Percentiles rank a stretch among this genome's conserved stretches.
phyloP scores from a whole-genome alignment of 2,113 vertebrate species.

The Hippolais icterina region DNA sequence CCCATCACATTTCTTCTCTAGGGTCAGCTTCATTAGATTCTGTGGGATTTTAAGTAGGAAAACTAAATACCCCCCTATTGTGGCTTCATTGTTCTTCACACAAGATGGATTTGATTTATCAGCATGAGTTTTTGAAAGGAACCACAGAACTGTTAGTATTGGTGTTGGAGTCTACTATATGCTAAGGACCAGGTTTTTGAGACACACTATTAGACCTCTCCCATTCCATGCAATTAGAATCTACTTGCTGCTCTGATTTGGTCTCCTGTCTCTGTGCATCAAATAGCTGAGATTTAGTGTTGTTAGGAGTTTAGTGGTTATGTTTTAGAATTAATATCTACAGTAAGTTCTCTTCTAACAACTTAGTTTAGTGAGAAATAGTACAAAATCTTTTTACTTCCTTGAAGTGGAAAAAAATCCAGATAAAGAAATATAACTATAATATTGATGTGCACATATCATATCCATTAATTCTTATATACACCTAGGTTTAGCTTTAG shows the following conservation, averaged over 20 bases:
- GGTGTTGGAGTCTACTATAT: background rate
- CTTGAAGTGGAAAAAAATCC: background rate
- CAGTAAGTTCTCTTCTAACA: background rate
- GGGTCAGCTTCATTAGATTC: constrained; percentile 23
- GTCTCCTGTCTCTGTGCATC: background rate
- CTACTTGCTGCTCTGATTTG: background rate
- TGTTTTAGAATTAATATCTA: background rate
- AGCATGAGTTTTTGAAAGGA: constrained; percentile 35
- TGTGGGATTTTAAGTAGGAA: constrained; percentile 30
- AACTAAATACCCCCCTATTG: constrained; percentile 38
- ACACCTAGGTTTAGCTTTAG: background rate
- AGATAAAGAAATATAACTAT: background rate
- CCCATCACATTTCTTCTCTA: constrained; percentile 31
- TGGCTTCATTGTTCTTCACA: constrained; percentile 44
- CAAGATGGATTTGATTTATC: constrained; percentile 47
- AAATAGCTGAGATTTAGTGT: background rate
- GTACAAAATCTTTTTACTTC: background rate
- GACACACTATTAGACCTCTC: background rate
- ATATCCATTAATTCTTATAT: background rate
- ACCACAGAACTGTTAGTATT: background rate
- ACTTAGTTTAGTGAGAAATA: background rate
- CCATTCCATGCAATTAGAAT: background rate
- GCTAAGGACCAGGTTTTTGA: background rate
- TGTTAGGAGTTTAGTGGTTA: background rate
- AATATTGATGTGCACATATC: background rate